Percentiles rank a stretch among this genome's conserved stretches.
These are phyloP conservation scores for Apostichopus californicus DNA, from an alignment of 35 echinoderm and acorn worm genomes.

Conservation along the genomic window DNA sequence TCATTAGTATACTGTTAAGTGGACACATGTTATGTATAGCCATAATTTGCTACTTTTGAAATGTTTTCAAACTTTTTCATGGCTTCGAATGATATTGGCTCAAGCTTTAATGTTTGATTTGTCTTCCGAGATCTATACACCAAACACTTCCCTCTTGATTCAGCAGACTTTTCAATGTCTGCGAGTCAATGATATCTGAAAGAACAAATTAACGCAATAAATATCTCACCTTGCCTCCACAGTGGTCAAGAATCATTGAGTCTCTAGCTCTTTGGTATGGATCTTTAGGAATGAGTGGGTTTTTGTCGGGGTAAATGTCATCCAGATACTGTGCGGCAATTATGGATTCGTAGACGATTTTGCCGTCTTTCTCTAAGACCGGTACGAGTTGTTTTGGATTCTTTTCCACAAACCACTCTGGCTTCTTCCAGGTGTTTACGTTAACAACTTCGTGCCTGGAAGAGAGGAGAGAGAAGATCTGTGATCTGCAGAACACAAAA, in stretches of 20 bases:
- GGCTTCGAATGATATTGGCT: too few species aligned
- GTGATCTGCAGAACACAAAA: too few species aligned
- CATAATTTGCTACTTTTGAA: too few species aligned
- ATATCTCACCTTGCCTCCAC: constrained; percentile 52
- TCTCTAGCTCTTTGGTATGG: constrained; percentile 67
- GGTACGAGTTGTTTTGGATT: constrained; percentile 76
- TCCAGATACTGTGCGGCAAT: constrained; percentile 71
- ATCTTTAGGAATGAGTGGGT: constrained; percentile 61
- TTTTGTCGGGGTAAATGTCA: constrained; percentile 61
- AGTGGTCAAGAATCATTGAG: constrained; percentile 51
- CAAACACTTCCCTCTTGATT: too few species aligned
- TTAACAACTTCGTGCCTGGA: constrained; percentile 75
- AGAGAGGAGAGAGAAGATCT: neutral
- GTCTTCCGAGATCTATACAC: too few species aligned
- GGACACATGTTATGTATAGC: too few species aligned
- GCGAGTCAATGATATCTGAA: too few species aligned
- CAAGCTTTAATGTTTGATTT: too few species aligned
- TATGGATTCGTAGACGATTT: constrained; percentile 73
- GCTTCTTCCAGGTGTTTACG: constrained; percentile 70
- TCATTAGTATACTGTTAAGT: too few species aligned
- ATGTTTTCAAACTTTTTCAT: too few species aligned
- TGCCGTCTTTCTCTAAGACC: constrained; percentile 64
- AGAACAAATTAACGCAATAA: neutral
- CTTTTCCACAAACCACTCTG: constrained; percentile 76
- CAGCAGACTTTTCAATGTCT: too few species aligned